Percentiles rank a stretch among this genome's conserved stretches.
These are phyloP conservation scores for Apantesis nais DNA, from an alignment of 2,888 invertebrate species.

Conservation along the genomic window DNA sequence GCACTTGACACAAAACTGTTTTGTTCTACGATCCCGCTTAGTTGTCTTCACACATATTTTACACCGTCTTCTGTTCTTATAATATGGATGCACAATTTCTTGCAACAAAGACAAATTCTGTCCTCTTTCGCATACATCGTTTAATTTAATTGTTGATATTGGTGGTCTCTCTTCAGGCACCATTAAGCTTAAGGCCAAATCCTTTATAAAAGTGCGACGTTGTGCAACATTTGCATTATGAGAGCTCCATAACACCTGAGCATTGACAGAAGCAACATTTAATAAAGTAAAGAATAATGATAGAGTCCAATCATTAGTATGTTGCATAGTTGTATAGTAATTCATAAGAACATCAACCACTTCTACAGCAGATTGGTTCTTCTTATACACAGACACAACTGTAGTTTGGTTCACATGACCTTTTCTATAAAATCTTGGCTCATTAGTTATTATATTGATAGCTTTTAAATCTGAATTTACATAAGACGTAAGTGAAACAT, in stretches of 20 bases:
- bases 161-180: slow-evolving; percentile 48
- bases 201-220: slow-evolving; percentile 70
- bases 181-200: slow-evolving; percentile 68
- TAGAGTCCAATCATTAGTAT: slow-evolving; percentile 76
- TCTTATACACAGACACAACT: slow-evolving; percentile 71
- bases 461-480: slow-evolving; percentile 65
- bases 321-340: slow-evolving; percentile 77
- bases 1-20: slow-evolving; percentile 69
- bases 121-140: slow-evolving; percentile 35
- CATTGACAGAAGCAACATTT: slow-evolving; percentile 76
- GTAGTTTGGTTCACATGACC: slow-evolving; percentile 60
- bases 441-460: slow-evolving; percentile 70
- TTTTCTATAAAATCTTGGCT: slow-evolving; percentile 69
- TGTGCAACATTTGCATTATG: slow-evolving; percentile 56
- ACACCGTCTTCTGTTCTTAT: slow-evolving; percentile 63
- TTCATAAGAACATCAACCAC: slow-evolving; percentile 76
- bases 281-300: slow-evolving; percentile 75
- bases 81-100: slow-evolving; percentile 36
- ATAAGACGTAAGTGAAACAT: slow-evolving; percentile 68
- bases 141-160: slow-evolving; percentile 38
- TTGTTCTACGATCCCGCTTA: slow-evolving; percentile 72
- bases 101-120: slow-evolving; percentile 21
- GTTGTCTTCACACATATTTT: slow-evolving; percentile 62
- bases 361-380: slow-evolving; percentile 70
- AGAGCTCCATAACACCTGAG: slow-evolving; percentile 76